Percentiles rank a stretch among this genome's conserved stretches.
phyloP scores from a whole-genome alignment of 2,113 vertebrate species.

The Chrysochloris asiatica region DNA sequence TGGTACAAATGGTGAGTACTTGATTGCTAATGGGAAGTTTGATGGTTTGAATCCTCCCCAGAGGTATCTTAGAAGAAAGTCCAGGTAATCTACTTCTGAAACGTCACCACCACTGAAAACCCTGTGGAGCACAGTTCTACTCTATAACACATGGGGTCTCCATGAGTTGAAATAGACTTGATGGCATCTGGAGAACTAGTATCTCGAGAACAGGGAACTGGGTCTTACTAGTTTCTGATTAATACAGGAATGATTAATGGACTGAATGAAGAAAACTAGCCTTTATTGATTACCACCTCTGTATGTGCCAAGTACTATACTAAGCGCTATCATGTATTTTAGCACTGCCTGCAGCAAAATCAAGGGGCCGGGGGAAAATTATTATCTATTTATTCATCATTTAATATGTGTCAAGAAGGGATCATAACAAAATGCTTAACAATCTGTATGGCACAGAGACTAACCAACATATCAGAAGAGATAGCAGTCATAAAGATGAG shows the following conservation, averaged over 20 bases:
- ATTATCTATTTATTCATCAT: neutral
- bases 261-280: neutral
- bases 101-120: neutral
- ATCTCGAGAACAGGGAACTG: neutral
- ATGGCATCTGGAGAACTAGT: neutral
- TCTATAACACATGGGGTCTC: neutral
- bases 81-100: neutral
- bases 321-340: neutral
- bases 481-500: neutral
- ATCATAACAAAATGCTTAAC: neutral
- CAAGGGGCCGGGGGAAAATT: neutral
- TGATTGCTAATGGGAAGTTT: neutral
- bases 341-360: constrained; percentile 12
- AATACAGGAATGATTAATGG: neutral
- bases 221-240: neutral
- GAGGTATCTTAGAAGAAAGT: neutral
- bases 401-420: neutral
- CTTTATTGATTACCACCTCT: neutral
- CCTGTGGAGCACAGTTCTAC: neutral
- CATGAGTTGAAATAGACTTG: neutral
- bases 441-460: neutral
- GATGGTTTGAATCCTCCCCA: neutral
- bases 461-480: neutral
- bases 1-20: neutral
- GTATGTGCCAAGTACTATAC: neutral